Base-by-base conservation (phyloP, 2,113 vertebrate genomes). In the Aegithalos caudatus region DNA sequence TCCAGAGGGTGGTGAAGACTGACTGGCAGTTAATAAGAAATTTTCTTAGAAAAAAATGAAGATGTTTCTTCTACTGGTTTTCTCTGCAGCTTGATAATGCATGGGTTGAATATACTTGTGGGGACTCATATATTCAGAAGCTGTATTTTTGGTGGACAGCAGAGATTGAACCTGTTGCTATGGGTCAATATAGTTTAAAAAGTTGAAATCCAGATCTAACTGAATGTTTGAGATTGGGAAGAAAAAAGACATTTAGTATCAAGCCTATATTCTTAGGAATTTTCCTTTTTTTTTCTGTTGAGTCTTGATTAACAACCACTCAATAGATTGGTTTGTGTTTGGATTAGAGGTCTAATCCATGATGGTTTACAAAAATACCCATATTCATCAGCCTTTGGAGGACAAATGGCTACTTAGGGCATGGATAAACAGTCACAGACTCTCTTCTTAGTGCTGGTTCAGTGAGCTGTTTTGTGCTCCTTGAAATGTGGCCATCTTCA, bases 161-260 rank as follows among this genome's bases (percentile, higher is more conserved):
- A 64, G 61, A 74, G 70, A 19, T 48, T 53, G 20, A 53, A 8
- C 22, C 58, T 91, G 2, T 44, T 81, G 37, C 15, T 78, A 56
- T 31, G 10, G 35, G 33, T 69, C 40, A 53, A 2, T 19, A 15
- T 17, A 65, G 50, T 64, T 58, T 1, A 67, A 54, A 74, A 70
- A 64, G 12, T 7, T 72, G 72, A 11, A 78, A 62, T 76, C 81
- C 23, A 42, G 21, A n/a, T n/a, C n/a, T n/a, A n/a, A n/a, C n/a
- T n/a, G n/a, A n/a, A n/a, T 65, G 35, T 84, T 51, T 56, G 17
- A 54, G 42, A 35, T 4, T 8, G 13, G 35, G 22, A 8, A 1
- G 0, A 0, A 2, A 3, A 28, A 23, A 15, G 4, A 11, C 8
- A 7, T 60, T 64, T 71, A 44, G 6, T 60, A 50, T 92, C 29